Evolutionary conservation across 2,888 invertebrate species (phyloP).

Genomic region (Lamproptera curius): DNA sequence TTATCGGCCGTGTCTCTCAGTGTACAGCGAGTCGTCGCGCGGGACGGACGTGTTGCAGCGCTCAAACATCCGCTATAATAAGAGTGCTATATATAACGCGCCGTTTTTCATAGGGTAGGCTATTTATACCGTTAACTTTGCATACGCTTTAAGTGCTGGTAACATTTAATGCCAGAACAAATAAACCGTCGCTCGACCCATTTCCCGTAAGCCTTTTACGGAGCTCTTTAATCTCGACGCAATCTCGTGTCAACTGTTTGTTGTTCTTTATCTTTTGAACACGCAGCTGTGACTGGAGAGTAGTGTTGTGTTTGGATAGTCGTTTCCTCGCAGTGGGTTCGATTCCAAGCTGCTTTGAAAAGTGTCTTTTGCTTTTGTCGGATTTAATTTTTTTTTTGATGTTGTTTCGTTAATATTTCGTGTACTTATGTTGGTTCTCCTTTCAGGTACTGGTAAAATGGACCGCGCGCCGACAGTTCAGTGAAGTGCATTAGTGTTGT

Average conservation of each 20-base stretch:
- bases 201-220: slow-evolving; percentile 14
- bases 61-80: slow-evolving; percentile 44
- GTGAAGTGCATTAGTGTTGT: slow-evolving; percentile 61
- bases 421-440: slow-evolving; percentile 27
- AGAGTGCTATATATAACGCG: slow-evolving; percentile 19
- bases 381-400: no score
- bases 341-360: no score
- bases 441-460: slow-evolving; percentile 62
- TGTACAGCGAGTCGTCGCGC: slow-evolving; percentile 42
- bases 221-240: slow-evolving; percentile 16
- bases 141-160: neutral
- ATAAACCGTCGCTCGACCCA: slow-evolving; percentile 2
- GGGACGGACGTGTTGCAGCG: slow-evolving; percentile 37
- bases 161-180: slow-evolving; percentile 10
- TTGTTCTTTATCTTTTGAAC: slow-evolving; percentile 18
- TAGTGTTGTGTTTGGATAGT: slow-evolving; percentile 3
- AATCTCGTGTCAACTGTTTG: slow-evolving; percentile 19
- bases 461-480: slow-evolving; percentile 41
- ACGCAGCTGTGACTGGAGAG: slow-evolving; percentile 10
- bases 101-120: slow-evolving; percentile 16
- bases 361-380: no score
- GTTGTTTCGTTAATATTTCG: neutral
- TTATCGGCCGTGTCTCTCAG: slow-evolving; percentile 41
- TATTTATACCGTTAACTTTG: slow-evolving; percentile 5
- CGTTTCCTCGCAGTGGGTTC: no score